phyloP scores from a whole-genome alignment of 2,113 vertebrate genomes.

The Nycticorax nycticorax region DNA sequence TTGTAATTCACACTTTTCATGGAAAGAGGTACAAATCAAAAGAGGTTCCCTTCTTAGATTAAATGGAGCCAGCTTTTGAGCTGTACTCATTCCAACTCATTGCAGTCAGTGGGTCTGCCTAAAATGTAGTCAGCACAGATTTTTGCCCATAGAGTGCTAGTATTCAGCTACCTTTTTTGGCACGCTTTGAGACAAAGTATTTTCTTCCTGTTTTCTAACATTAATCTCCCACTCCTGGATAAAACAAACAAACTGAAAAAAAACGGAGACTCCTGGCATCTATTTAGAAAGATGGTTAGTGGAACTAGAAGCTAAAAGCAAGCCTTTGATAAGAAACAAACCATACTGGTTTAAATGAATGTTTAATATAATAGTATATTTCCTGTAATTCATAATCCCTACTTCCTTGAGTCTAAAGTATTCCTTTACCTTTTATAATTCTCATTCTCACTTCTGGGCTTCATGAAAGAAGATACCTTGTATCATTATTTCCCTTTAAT shows the following conservation, averaged over 20 bases:
- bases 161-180: not conserved
- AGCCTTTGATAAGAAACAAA: slow-evolving; percentile 33
- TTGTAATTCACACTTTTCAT: not conserved
- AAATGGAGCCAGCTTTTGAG: not conserved
- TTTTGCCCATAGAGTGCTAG: not conserved
- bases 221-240: not conserved
- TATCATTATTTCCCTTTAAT: slow-evolving; percentile 5
- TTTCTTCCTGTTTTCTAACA: slow-evolving; percentile 4
- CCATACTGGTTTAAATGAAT: not conserved
- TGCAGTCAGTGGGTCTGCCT: not conserved
- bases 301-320: not conserved
- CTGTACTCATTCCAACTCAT: not conserved
- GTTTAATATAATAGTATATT: not conserved
- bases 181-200: not conserved
- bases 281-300: not conserved
- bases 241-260: not conserved
- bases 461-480: slow-evolving; percentile 17
- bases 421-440: slow-evolving; percentile 2
- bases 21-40: not conserved
- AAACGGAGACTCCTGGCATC: not conserved
- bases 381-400: slow-evolving; percentile 10
- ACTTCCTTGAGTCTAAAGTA: not conserved
- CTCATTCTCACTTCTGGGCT: not conserved
- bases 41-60: not conserved
- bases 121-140: not conserved